Base-by-base conservation (phyloP, 2,113 vertebrate species). In the Periophthalmodon schlosseri region DNA sequence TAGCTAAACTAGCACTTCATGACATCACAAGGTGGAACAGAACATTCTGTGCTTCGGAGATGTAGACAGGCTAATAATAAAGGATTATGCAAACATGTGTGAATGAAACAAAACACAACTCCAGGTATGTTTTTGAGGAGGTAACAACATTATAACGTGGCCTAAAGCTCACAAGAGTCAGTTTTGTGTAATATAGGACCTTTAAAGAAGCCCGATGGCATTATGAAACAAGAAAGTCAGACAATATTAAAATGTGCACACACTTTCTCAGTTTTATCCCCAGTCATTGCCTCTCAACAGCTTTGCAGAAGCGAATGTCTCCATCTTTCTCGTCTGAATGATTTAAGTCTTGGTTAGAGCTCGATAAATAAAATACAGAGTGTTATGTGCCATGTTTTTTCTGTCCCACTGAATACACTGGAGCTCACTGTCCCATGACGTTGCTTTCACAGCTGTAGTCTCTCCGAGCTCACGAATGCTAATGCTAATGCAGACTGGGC, bases 291-390 rank as follows among this genome's bases (percentile, higher is more conserved):
- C 24, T 61, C 23, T 28, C 33, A 33, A 61, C 61, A 64, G 61
- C 33, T 64, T 36, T 36, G 61, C 61, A 36, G 33, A 64, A 34
- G 18, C 36, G 33, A 64, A 64, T 60, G 61, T 64, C 61, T 64
- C 61, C 61, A 4, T 64, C 61, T 64, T 33, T 33, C 10, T 16
- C 61, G 2, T 5, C 28, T 64, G 33, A 64, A 64, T 64, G 28
- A 64, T 64, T 64, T 64, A 64, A 64, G 18, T 5, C 15, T 33
- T 36, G 28, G 61, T 64, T 64, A 64, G 61, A 33, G 61, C 28
- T 20, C 4, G 5, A 64, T 64, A 7, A 64, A 64, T 64, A 64
- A 64, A 64, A 64, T 15, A 64, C 61, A 34, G 15, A 34, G 33
- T 64, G 8, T 36, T 15, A 15, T 7, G 5, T 36, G 61, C 20